A percentile compares a stretch with the other conserved stretches of the same genome.
phyloP scores from a whole-genome alignment of 2,888 invertebrate genomes.

The Ptychoptera albimana region DNA sequence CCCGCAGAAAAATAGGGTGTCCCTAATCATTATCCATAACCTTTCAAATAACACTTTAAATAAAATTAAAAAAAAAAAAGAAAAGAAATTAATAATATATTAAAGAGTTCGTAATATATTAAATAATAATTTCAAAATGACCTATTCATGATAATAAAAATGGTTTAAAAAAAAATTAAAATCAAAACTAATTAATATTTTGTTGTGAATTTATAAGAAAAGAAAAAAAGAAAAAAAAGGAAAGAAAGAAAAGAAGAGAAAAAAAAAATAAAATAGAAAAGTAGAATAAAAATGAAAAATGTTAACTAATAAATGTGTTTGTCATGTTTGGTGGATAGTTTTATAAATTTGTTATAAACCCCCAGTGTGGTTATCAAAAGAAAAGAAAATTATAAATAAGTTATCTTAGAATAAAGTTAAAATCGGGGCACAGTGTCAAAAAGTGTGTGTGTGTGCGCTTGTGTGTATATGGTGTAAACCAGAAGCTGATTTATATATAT shows the following conservation, averaged over 20 bases:
- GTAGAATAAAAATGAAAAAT: slow-evolving; percentile 1
- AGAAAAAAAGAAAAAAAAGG: too few relatives aligned
- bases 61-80: slow-evolving; percentile 1
- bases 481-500: too few relatives aligned
- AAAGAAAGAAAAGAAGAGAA: too few relatives aligned
- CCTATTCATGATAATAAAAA: slow-evolving; percentile 3
- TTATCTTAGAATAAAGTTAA: too few relatives aligned
- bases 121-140: slow-evolving; percentile 1
- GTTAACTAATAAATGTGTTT: not conserved
- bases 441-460: too few relatives aligned
- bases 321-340: slow-evolving; percentile 4
- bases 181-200: not conserved
- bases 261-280: not conserved
- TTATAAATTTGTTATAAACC: too few relatives aligned
- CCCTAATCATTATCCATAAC: slow-evolving; percentile 3
- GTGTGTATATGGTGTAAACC: too few relatives aligned
- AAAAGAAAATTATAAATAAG: too few relatives aligned
- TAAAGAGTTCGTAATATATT: not conserved
- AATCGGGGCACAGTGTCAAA: too few relatives aligned
- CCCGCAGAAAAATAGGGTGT: not conserved
- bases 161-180: slow-evolving; percentile 1
- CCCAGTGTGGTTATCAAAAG: too few relatives aligned
- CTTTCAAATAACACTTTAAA: slow-evolving; percentile 1
- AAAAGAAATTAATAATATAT: not conserved
- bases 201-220: not conserved